Base-by-base conservation (phyloP, 2,797 vertebrate species). In the Periparus ater region DNA sequence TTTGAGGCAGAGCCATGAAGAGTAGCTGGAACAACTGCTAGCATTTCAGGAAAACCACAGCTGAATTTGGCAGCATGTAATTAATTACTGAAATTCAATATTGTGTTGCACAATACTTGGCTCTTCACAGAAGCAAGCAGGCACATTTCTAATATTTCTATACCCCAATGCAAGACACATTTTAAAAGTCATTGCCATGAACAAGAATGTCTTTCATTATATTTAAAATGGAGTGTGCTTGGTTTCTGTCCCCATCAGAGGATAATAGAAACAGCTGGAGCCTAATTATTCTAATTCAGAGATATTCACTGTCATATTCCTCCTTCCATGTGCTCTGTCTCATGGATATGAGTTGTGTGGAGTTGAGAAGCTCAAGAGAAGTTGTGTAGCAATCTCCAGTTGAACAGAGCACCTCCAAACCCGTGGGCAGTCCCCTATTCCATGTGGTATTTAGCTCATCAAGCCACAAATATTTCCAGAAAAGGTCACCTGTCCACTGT, bases 21-120 rank as follows among this genome's bases (percentile, higher is more conserved):
- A 72, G 54, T 50, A 10, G 16, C 61, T 89, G 75, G 72, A 85
- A 61, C 26, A 60, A 74, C 57, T 71, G 42, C 38, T 72, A 22
- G 40, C 57, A 54, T 65, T 89, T 91, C 85, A 90, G 62, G 79
- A 91, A 91, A 93, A 40, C 72, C 85, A 77, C 55, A 73, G 88
- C 58, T 75, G 50, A 75, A 44, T 72, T 73, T 88, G 70, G 44
- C 62, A 90, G 45, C 45, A 21, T 57, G 36, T 60, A 70, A 79
- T 89, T 90, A 88, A 84, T 94, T 88, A 93, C 55, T 87, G 84
- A 76, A 90, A 93, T 91, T 90, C 80, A 81, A 19, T 60, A 70
- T 53, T 42, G 27, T 42, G 10, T 90, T 84, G 44, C 62, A 58
- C 70, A 89, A 62, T 68, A 40, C 68, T 90, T 95, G 80, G 13